Conservation (phyloP, 2,888 invertebrate species). For the Drosophila diplacantha region DNA sequence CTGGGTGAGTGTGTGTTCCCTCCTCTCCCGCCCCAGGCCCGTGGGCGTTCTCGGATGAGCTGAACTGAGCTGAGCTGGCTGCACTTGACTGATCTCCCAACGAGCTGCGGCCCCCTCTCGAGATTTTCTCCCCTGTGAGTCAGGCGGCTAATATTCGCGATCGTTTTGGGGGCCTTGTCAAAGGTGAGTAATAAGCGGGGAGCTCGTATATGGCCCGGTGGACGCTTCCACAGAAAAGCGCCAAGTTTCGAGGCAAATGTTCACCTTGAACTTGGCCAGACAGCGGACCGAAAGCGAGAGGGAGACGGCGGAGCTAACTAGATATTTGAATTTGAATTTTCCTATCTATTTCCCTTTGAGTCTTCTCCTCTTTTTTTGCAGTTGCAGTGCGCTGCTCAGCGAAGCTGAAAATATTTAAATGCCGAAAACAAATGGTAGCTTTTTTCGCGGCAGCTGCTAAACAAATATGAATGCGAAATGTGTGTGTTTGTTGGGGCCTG, state of each 20-base stretch:
- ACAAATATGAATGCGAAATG: conserved; percentile 35
- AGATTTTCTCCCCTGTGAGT: conserved; percentile 31
- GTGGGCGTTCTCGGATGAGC: conserved; percentile 36
- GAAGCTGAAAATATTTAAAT: conserved; percentile 55
- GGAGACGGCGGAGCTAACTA: conserved; percentile 2
- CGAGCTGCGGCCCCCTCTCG: not conserved
- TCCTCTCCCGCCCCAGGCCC: conserved; percentile 1
- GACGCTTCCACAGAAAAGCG: conserved; percentile 32
- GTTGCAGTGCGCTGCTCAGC: conserved; percentile 57
- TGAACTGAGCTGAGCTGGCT: conserved; percentile 20
- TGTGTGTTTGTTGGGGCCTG: conserved; percentile 16
- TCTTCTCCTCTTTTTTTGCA: conserved; percentile 37
- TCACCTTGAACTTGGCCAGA: conserved; percentile 65
- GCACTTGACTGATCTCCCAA: conserved; percentile 42
- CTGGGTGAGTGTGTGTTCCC: conserved; percentile 28
- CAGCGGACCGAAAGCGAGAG: not conserved
- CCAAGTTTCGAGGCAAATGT: conserved; percentile 51
- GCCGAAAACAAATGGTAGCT: conserved; percentile 18
- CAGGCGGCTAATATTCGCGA: conserved; percentile 34
- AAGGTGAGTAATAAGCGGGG: conserved; percentile 57
- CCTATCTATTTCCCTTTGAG: conserved; percentile 10
- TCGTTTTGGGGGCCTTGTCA: conserved; percentile 52
- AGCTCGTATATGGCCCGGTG: conserved; percentile 41
- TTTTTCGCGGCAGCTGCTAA: conserved; percentile 20
- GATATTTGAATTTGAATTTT: conserved; percentile 31